Evolutionary conservation across 2,113 vertebrate species (phyloP).

Genomic region (Paraplagusia blochii): DNA sequence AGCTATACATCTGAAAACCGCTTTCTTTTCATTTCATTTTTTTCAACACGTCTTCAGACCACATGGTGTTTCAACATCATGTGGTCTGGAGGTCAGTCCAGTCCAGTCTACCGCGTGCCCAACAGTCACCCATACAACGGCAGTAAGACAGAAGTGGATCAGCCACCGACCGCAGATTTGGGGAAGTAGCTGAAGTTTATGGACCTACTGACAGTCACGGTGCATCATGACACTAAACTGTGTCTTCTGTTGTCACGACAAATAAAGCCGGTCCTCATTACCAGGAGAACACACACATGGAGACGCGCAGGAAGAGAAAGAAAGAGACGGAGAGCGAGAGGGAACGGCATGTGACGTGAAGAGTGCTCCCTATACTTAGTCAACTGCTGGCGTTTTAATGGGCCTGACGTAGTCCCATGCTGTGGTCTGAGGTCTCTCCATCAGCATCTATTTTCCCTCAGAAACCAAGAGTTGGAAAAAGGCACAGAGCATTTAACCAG

Average conservation of each 20-base stretch:
- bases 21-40: too few species aligned
- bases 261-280: conserved; percentile 33
- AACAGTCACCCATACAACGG: neutral
- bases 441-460: conserved; percentile 70
- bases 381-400: conserved; percentile 66
- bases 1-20: too few species aligned
- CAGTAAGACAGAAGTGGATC: conserved; percentile 9
- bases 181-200: conserved; percentile 3
- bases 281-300: conserved; percentile 11
- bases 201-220: conserved; percentile 25
- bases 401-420: conserved; percentile 71
- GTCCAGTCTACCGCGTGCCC: too few species aligned
- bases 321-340: neutral
- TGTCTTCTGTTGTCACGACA: conserved; percentile 30
- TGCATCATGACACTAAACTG: conserved; percentile 29
- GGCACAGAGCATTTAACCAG: conserved; percentile 67
- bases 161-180: conserved; percentile 30
- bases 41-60: too few species aligned
- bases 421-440: conserved; percentile 74
- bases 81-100: too few species aligned
- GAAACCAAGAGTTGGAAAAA: conserved; percentile 70
- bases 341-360: conserved; percentile 42
- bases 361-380: conserved; percentile 72
- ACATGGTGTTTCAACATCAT: too few species aligned
- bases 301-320: neutral